These are phyloP conservation scores for Anthoptus insignis DNA, from an alignment of 2,888 invertebrate species.

Conservation along the genomic window DNA sequence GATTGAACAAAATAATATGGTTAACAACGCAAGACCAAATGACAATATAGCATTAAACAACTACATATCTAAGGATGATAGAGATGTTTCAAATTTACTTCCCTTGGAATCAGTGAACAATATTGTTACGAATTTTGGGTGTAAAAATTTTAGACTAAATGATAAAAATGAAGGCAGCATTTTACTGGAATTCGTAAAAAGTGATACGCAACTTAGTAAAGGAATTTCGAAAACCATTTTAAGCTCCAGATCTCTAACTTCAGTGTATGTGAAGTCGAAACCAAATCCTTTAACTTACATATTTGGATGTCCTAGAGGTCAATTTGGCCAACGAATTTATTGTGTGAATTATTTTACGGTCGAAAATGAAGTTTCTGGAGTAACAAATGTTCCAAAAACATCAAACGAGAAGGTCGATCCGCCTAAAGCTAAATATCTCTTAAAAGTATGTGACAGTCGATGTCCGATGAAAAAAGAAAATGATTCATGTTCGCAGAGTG, in stretches of 20 bases:
- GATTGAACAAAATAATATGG: not conserved
- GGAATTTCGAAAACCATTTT: constrained; percentile 46
- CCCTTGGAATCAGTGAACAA: not conserved
- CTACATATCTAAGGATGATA: not conserved
- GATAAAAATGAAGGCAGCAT: constrained; percentile 17
- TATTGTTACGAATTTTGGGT: not conserved
- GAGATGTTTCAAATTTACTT: not conserved
- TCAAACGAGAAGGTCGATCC: constrained; percentile 18
- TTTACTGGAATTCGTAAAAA: constrained; percentile 53
- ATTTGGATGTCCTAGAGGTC: constrained; percentile 58
- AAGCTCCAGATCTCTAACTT: constrained; percentile 62
- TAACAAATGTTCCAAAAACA: constrained; percentile 42
- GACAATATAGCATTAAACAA: not conserved
- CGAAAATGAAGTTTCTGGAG: constrained; percentile 54
- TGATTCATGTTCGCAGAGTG: constrained; percentile 52
- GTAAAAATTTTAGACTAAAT: not conserved
- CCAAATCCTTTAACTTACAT: constrained; percentile 66
- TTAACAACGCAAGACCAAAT: not conserved
- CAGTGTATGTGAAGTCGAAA: constrained; percentile 48
- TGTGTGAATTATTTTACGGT: constrained; percentile 74
- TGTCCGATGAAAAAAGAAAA: constrained; percentile 52
- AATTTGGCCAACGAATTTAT: constrained; percentile 63
- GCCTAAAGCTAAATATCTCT: constrained; percentile 42
- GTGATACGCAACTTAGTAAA: constrained; percentile 42
- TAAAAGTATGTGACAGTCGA: constrained; percentile 55